A percentile compares a stretch with the other conserved stretches of the same genome.
Conservation (phyloP, 2,113 vertebrate species). For the Bufo bufo region DNA sequence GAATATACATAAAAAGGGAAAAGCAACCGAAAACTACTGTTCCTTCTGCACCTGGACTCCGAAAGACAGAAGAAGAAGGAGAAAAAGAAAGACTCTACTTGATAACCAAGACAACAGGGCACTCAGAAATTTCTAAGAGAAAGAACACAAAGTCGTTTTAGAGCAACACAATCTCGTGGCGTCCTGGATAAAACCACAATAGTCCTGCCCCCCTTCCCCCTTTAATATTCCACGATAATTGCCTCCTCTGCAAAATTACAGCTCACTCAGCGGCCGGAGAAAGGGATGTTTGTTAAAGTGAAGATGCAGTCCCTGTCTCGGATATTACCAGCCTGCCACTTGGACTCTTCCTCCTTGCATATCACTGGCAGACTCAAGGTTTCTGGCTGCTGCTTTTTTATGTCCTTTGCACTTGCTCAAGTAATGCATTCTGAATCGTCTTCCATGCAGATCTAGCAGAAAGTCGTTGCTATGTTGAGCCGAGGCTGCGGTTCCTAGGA, state of each 20-base stretch:
- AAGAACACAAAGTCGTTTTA: background rate
- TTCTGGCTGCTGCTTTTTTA: constrained; percentile 1
- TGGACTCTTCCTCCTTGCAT: background rate
- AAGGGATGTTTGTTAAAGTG: constrained; percentile 31
- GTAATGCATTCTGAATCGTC: background rate
- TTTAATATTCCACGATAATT: constrained; percentile 46
- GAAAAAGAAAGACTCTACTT: background rate
- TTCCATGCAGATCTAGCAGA: constrained; percentile 47
- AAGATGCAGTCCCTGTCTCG: background rate
- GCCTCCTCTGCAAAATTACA: constrained; percentile 35
- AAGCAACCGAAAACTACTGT: background rate
- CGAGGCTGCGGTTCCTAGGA: constrained; percentile 66
- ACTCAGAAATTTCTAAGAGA: background rate
- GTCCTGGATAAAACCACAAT: constrained; percentile 10
- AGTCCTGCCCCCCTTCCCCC: background rate
- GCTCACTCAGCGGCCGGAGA: constrained; percentile 31
- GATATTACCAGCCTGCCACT: constrained; percentile 7
- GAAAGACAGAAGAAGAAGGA: background rate
- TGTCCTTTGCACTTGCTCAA: background rate
- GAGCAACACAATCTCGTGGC: background rate
- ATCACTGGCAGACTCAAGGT: background rate
- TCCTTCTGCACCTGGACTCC: constrained; percentile 1
- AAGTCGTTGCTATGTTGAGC: constrained; percentile 49
- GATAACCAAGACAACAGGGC: background rate
- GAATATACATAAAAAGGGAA: background rate